Evolutionary conservation across 2,797 vertebrate genomes (phyloP).

Genomic region (Eurystomus glaucurus): DNA sequence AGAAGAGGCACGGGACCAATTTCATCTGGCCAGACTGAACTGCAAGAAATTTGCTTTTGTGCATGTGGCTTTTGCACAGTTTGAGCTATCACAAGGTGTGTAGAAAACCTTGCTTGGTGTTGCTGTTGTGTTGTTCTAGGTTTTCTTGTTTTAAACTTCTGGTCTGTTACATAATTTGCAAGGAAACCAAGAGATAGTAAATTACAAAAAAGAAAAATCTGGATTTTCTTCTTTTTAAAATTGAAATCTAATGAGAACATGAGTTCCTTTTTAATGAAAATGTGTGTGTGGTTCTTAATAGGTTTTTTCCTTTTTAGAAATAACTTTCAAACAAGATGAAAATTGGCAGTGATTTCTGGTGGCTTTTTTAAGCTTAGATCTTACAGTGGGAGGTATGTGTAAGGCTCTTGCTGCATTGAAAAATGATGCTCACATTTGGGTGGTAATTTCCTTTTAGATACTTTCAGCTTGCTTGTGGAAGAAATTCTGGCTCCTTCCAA

Average conservation of each 20-base stretch:
- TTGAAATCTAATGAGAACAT: not conserved
- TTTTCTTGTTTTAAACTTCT: not conserved
- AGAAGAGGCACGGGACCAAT: constrained; percentile 92
- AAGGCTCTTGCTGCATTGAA: not conserved
- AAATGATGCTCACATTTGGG: not conserved
- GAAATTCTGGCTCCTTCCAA: not conserved
- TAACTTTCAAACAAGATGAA: not conserved
- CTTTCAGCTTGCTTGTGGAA: not conserved
- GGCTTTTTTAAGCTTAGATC: not conserved
- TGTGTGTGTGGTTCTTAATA: not conserved
- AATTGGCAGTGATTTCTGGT: not conserved
- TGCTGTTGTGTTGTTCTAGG: not conserved
- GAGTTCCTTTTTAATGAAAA: not conserved
- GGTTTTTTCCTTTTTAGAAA: not conserved
- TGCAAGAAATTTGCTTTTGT: constrained; percentile 96
- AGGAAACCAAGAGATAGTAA: not conserved
- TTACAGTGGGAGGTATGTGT: not conserved
- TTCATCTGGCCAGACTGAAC: constrained; percentile 92
- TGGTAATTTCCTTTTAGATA: not conserved
- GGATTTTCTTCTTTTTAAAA: not conserved
- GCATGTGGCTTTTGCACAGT: constrained; percentile 93
- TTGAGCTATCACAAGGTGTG: constrained; percentile 92
- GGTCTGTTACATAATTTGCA: not conserved
- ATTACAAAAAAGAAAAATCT: not conserved
- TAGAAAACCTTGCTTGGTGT: not conserved